Evolutionary conservation across 2,888 invertebrate species (phyloP), one percentile per base, ranked within the genome.

Genomic region (Conchocele bisecta): DNA sequence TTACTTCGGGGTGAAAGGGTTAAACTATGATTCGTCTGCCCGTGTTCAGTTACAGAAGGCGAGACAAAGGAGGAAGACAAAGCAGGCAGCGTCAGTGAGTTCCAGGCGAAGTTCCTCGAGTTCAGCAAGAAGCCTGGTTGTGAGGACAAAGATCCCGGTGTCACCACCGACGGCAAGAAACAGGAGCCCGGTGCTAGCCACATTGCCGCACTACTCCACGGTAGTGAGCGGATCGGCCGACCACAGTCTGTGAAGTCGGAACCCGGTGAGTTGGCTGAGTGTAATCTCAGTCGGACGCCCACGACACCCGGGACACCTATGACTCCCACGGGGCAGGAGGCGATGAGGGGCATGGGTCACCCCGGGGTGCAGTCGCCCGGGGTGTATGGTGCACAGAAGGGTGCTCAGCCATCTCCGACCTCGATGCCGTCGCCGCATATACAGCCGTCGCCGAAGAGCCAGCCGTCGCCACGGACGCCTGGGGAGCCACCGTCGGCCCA

Each of bases 61-160:
- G 75, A 75, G 90, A 93, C 96, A 70, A 95, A 96, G 73, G 95
- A 95, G 81, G 94, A 94, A 54, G 94, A 94, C 76, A 81, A 77
- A 57, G 60, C 58, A 24, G 69, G 66, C 17, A 63, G 64, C 33
- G 73, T 75, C 26, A 69, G 80, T 41, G 86, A 88, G 69, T 90
- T 89, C 69, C 89, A 91, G 74, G 84, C 90, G 1, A 88, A 91
- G 75, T 91, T 91, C 66, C 74, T 90, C 33, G 90, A 90, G 73
- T 90, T 90, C 75, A 89, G 89, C 69, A 86, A 89, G 80, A 82
- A 83, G 17, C 72, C 75, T 46, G 79, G 79, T 5, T 81, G 64
- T 7, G 61, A 79, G 44, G 58, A 57, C 15, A 67, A 76, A 28
- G 61, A 71, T 28, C 61, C 37, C 2, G 65, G 65, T n/a, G 76